Base-by-base conservation (phyloP, 2,113 vertebrate genomes). In the Crocuta crocuta region DNA sequence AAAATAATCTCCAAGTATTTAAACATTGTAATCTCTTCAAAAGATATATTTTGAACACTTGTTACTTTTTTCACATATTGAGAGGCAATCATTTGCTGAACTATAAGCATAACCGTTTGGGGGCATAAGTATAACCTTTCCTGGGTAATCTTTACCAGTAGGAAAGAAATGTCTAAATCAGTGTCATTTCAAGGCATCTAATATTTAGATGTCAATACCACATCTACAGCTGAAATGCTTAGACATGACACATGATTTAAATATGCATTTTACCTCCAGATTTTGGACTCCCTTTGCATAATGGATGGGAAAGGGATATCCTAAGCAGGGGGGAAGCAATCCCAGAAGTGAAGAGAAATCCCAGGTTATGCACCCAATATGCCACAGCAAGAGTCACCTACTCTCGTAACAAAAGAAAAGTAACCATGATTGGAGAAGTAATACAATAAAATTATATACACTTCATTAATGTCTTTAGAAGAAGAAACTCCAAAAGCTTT, bases 1-100 rank as follows among this genome's bases (percentile, higher is more conserved):
- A n/a, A 94, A 16, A 45, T 7, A 86, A 79, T 97, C 96, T 93
- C 45, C 24, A 65, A 91, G 73, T 4, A n/a, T 35, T 92, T 91
- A 28, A 35, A 70, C 2, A 74, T 28, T 96, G 17, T 9, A 45
- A 21, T 91, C 13, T 84, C 26, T 80, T 95, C 8, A 84, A 35
- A 61, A 78, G 35, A 43, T 53, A 28, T 45, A 58, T 74, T 88
- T 33, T 24, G 55, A 86, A 58, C n/a, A 93, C 28, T 4, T 66
- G 7, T 15, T 96, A 71, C 9, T 63, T 93, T 16, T 74, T 95
- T 79, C 63, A 94, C 43, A 93, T 74, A 76, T 43, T 73, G 15
- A 12, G 5, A 94, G 26, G 3, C 91, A 81, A 96, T 73, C 89
- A 92, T 71, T 93, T 96, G 28, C 28, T 76, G n/a, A 89, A 58